These are phyloP conservation scores for Andrena flavipes DNA, from an alignment of 2,888 invertebrate genomes.

Conservation along the genomic window DNA sequence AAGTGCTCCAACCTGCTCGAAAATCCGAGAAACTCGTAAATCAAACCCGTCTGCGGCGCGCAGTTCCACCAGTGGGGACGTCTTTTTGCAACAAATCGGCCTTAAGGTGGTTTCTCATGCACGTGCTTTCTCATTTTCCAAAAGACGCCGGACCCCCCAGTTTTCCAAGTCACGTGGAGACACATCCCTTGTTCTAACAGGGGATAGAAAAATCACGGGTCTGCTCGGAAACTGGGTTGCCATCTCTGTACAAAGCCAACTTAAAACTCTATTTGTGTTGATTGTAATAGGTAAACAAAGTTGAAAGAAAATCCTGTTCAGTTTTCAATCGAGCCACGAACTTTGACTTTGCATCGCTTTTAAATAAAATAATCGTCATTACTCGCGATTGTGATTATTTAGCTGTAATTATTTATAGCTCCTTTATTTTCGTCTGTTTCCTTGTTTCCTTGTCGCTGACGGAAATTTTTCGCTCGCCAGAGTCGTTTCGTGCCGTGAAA, in stretches of 20 bases:
- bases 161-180: not conserved
- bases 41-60: too few species aligned
- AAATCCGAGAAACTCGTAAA: too few species aligned
- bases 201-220: slow-evolving; percentile 19
- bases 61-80: too few species aligned
- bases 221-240: slow-evolving; percentile 43
- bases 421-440: too few species aligned
- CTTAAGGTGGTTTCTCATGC: too few species aligned
- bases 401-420: too few species aligned
- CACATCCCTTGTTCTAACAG: not conserved
- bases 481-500: not conserved
- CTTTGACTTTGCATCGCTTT: not conserved
- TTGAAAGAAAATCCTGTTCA: not conserved
- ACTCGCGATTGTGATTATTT: slow-evolving; percentile 9
- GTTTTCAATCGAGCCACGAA: not conserved
- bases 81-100: too few species aligned
- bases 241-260: not conserved
- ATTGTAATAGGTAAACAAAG: too few species aligned
- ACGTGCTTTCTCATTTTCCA: too few species aligned
- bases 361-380: not conserved
- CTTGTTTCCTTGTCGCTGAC: not conserved
- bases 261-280: not conserved
- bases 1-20: too few species aligned
- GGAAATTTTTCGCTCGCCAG: not conserved
- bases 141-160: not conserved